Conservation (phyloP, 2,797 vertebrate genomes). For the Macroramphosus scolopax region DNA sequence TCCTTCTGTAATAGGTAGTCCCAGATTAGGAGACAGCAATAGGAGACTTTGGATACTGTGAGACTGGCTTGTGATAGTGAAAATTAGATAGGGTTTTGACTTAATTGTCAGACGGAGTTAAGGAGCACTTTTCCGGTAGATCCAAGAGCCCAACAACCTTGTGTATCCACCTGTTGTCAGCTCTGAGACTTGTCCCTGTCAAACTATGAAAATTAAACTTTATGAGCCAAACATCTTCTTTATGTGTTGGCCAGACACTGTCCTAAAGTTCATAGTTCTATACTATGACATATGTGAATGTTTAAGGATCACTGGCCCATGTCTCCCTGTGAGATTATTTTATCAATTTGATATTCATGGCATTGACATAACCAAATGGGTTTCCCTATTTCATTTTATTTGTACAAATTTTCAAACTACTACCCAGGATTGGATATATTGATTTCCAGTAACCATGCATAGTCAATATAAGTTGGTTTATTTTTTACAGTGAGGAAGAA, state of each 20-base stretch:
- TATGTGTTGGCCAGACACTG: conserved; percentile 15
- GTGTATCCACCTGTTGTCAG: conserved; percentile 13
- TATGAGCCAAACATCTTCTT: conserved; percentile 23
- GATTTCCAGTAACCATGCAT: not conserved
- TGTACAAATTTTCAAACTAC: too few species aligned
- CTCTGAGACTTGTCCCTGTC: not conserved
- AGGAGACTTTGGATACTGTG: conserved; percentile 6
- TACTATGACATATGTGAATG: not conserved
- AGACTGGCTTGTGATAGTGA: conserved; percentile 1
- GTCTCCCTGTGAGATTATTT: too few species aligned
- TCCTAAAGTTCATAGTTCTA: too few species aligned
- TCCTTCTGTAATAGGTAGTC: not conserved
- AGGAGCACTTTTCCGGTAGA: conserved; percentile 18
- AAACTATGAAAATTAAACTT: conserved; percentile 16
- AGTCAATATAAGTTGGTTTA: not conserved
- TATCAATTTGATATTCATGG: not conserved
- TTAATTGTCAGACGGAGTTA: conserved; percentile 23
- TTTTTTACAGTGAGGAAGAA: not conserved
- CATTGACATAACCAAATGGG: not conserved
- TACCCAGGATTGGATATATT: not conserved
- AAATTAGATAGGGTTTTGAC: conserved; percentile 13
- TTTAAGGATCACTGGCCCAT: not conserved
- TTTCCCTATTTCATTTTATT: not conserved
- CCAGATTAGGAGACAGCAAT: not conserved
- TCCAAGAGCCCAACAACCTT: conserved; percentile 14